Base-by-base conservation (phyloP, 2,113 vertebrate species). In the Phoenicopterus ruber region DNA sequence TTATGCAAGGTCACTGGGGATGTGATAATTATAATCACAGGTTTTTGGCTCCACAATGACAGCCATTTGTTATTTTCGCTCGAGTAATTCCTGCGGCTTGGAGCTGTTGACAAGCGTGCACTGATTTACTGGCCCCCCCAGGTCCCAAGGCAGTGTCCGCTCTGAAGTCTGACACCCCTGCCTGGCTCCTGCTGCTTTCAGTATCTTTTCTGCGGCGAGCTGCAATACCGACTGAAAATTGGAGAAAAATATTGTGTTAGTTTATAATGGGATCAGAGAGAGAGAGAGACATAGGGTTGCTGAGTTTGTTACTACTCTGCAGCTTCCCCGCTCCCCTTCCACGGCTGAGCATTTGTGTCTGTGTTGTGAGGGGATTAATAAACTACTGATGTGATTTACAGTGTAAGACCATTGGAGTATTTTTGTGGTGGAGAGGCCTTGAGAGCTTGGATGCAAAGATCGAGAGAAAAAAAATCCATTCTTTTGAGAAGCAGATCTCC, bases 1-100 rank as follows among this genome's bases (percentile, higher is more conserved):
- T 99, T 99, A 99, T 99, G 99, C 99, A 99, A 99, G 99, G 99
- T 99, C 99, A 99, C 99, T 98, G 99, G 99, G 99, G 99, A 99
- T 99, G 99, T 99, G 99, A 99, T 99, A 99, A 99, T 99, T 99
- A 99, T 99, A 99, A 99, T 99, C 99, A 99, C 99, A 99, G 99
- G 99, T 99, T 99, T 99, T 99, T 99, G 99, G 99, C 99, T 99
- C 98, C 98, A 98, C 99, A 99, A 99, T 99, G 99, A 99, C 99
- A 99, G 99, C 99, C 99, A 99, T 99, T 99, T 99, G 99, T 99
- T 99, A 99, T 99, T 99, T 99, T 99, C 99, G 99, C 98, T 99
- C 97, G 99, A 99, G 98, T 98, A 98, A 98, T 98, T 99, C 99
- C 98, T 93, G 97, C 97, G 90, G 98, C 98, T 98, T 98, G 83